These are phyloP conservation scores for Erinaceus europaeus DNA, from an alignment of 2,113 vertebrate genomes.

Conservation along the genomic window DNA sequence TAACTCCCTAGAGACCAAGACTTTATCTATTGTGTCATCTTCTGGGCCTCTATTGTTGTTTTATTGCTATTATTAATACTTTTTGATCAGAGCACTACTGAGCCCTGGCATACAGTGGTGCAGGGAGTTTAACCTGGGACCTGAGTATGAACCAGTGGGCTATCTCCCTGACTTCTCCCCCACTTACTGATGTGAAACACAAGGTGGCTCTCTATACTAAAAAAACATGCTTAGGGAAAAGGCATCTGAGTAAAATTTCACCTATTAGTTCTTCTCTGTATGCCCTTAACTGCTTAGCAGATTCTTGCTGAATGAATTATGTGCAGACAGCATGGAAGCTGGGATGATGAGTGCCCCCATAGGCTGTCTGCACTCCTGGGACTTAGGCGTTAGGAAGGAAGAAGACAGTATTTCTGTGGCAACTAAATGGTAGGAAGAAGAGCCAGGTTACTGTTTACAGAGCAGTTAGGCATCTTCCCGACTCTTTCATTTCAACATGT, in stretches of 20 bases:
- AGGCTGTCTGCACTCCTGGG: not conserved
- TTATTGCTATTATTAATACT: no score
- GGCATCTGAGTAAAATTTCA: not conserved
- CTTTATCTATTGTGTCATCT: no score
- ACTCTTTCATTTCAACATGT: not conserved
- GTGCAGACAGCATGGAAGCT: not conserved
- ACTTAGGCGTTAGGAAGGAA: not conserved
- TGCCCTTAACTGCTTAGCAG: not conserved
- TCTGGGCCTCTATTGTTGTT: no score
- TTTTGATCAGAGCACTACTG: no score
- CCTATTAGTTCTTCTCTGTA: not conserved
- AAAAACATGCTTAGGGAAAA: not conserved
- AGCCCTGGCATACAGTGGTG: no score
- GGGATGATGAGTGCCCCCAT: rapidly evolving
- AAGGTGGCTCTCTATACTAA: not conserved
- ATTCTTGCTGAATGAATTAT: not conserved
- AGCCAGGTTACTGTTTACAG: not conserved
- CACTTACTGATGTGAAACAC: no score
- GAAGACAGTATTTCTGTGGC: not conserved
- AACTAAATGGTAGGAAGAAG: not conserved
- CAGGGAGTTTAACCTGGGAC: no score
- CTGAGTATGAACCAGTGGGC: no score
- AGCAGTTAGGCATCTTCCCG: not conserved
- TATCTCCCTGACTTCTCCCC: no score
- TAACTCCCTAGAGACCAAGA: no score